A percentile compares a stretch with the other conserved stretches of the same genome.
Conservation (phyloP, 1,140 invertebrate species). For the Gonatopus flavifemur region DNA sequence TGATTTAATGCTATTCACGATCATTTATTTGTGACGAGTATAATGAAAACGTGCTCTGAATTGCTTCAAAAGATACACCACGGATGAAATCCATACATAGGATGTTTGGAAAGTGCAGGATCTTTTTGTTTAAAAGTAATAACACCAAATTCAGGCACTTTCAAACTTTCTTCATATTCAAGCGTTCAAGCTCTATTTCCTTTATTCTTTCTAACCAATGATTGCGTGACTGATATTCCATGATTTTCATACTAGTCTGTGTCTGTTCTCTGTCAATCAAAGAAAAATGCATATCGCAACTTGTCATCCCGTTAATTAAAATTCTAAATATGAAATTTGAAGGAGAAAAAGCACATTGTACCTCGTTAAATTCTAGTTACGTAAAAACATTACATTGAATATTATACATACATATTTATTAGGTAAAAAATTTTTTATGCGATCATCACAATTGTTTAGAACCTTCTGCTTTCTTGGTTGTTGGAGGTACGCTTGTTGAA, state of each 20-base stretch:
- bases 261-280: not conserved
- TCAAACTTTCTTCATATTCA: not conserved
- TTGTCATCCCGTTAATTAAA: too few relatives aligned
- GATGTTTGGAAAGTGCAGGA: too few relatives aligned
- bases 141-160: too few relatives aligned
- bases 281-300: not conserved
- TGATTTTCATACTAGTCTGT: not conserved
- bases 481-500: conserved; percentile 37
- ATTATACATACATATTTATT: conserved; percentile 28
- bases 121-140: too few relatives aligned
- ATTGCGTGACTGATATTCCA: not conserved
- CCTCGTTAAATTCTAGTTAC: conserved; percentile 1
- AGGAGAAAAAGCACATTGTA: conserved; percentile 9
- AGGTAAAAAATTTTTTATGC: conserved; percentile 25
- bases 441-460: conserved; percentile 50
- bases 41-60: too few relatives aligned
- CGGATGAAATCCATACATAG: too few relatives aligned
- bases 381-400: conserved; percentile 22
- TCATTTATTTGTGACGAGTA: too few relatives aligned
- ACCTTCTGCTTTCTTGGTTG: conserved; percentile 49
- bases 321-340: too few relatives aligned
- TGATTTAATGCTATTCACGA: too few relatives aligned
- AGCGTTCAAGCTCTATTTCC: not conserved
- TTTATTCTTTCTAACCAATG: not conserved
- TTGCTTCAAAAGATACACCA: too few relatives aligned